Evolutionary conservation across 2,888 invertebrate genomes (phyloP), one percentile per base, ranked within the genome.

Genomic region (Ophioninae sp.): DNA sequence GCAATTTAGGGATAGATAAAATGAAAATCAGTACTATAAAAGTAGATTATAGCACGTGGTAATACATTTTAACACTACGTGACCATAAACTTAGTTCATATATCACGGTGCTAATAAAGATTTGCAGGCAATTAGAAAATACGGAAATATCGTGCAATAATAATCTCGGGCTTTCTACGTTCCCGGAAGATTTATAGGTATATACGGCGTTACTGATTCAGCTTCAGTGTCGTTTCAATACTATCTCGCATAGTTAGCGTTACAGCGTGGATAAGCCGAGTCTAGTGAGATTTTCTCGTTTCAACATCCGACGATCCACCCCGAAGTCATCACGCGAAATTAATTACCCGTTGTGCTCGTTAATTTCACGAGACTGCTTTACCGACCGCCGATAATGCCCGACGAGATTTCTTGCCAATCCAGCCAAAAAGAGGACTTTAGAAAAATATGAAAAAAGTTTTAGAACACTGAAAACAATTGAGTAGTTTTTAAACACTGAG

Each of bases 171-270:
- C 10, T 20, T 13, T 30, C 50, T 30, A 62, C 62, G 50, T n/a
- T 74, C 74, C 64, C 74, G 74, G 74, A 74, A 74, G 62, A 74
- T 74, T 74, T 50, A 74, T 74, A 64, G 74, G 64, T 62, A 59
- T 13, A 62, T 74, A 61, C 23, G 50, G 37, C 62, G 50, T 62
- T 74, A 37, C 72, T 62, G 73, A n/a, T 17, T 39, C 41, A 20
- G 23, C 44, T 30, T 23, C 23, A 17, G 41, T n/a, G 44, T n/a
- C 62, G 62, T 59, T 62, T 74, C 56, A 23, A 61, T 23, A 8
- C 17, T 7, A 21, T 17, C 50, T 13, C 17, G 23, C 30, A 10
- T 50, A 62, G 30, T 50, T 74, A 64, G 17, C 62, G 64, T 62
- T 59, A 59, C 20, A 59, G 59, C 3, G 59, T 59, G 59, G 20